Evolutionary conservation across 2,113 vertebrate species (phyloP).

Genomic region (Sitta europaea): DNA sequence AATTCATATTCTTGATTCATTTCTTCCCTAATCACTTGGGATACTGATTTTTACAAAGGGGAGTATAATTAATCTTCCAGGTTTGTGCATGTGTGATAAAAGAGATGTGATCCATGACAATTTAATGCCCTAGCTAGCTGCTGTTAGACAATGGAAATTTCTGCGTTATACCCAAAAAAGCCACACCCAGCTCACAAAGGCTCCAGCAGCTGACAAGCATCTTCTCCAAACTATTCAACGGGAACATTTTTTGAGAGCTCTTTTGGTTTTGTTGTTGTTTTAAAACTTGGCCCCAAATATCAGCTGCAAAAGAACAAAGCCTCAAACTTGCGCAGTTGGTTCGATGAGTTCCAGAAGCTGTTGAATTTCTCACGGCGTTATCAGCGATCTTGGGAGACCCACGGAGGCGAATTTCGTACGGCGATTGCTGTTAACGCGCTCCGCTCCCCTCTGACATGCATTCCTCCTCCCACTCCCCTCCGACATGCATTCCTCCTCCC

Average conservation of each 20-base stretch:
- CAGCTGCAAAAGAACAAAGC: neutral
- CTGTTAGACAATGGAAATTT: constrained; percentile 38
- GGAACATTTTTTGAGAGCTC: neutral
- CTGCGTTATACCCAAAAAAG: constrained; percentile 24
- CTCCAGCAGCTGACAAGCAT: constrained; percentile 42
- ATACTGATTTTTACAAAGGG: constrained; percentile 12
- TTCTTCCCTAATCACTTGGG: constrained; percentile 33
- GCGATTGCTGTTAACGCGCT: neutral
- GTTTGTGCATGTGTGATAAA: constrained; percentile 10
- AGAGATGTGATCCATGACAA: constrained; percentile 33
- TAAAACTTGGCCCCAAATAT: constrained; percentile 2
- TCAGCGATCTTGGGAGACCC: neutral
- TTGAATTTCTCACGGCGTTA: constrained; percentile 16
- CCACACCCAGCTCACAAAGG: constrained; percentile 19
- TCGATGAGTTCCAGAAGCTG: neutral
- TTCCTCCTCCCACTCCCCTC: neutral
- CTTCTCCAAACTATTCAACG: neutral
- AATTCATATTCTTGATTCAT: constrained; percentile 49
- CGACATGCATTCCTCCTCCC: neutral
- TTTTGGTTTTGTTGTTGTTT: neutral
- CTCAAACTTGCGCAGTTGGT: neutral
- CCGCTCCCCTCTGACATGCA: neutral
- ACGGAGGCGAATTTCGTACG: neutral
- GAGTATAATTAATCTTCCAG: constrained; percentile 48
- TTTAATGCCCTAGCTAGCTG: constrained; percentile 22